These are phyloP conservation scores for Acrossocheilus wenchowensis DNA, from an alignment of 2,797 vertebrate species.

Conservation along the genomic window DNA sequence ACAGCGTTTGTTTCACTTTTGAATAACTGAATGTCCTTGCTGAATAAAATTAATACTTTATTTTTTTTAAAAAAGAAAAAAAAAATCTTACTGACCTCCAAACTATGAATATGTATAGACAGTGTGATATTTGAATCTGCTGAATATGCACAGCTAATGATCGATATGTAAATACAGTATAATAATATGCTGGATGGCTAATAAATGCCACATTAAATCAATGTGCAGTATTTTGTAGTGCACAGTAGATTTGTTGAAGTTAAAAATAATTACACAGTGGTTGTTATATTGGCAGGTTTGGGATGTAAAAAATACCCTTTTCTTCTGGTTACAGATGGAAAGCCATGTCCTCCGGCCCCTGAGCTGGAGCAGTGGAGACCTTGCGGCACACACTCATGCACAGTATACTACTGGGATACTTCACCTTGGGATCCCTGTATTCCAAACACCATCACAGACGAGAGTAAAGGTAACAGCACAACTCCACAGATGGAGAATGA, in stretches of 20 bases:
- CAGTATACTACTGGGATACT: constrained; percentile 80
- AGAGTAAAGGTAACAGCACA: constrained; percentile 67
- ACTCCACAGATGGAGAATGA: constrained; percentile 65
- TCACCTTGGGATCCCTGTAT: constrained; percentile 81
- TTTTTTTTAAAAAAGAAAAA: too few relatives aligned
- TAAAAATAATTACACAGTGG: background rate
- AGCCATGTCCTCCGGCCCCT: constrained; percentile 76
- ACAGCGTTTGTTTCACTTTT: background rate
- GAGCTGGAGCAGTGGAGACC: constrained; percentile 78
- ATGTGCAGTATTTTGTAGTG: background rate
- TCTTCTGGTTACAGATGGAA: constrained; percentile 74
- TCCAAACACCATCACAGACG: constrained; percentile 64
- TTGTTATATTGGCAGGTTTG: background rate
- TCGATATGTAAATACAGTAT: background rate
- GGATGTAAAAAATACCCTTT: background rate
- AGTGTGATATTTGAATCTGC: too few relatives aligned
- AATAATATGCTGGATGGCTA: background rate
- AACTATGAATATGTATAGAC: background rate
- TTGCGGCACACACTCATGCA: constrained; percentile 78
- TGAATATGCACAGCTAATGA: background rate
- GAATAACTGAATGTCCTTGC: background rate
- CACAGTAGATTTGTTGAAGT: background rate
- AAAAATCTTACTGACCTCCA: background rate
- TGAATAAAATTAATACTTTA: background rate
- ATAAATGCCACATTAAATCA: background rate